Evolutionary conservation across 2,888 invertebrate genomes (phyloP), one percentile per base, ranked within the genome.

Genomic region (Microctonus brassicae): DNA sequence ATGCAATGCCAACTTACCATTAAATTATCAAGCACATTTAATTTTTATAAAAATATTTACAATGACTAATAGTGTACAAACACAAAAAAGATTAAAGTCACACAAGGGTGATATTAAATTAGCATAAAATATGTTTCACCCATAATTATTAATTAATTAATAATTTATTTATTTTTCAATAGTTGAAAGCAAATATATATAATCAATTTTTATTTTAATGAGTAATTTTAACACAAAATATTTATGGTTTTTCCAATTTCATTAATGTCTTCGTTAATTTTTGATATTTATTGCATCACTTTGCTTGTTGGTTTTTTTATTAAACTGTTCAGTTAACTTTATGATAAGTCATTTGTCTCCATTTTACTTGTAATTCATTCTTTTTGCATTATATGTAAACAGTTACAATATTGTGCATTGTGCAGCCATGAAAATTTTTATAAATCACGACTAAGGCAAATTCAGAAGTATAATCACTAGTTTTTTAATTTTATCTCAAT

Each of bases 101-200:
- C 24, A 10, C 2, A 24, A 58, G 5, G 17, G 7, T 5, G 9
- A 29, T 26, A 63, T n/a, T 20, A 29, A 29, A 29, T 47, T 20
- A 47, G 22, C 20, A 7, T 47, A 29, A 66, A 66, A 66, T 66
- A 64, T 64, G 17, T 66, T 66, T 66, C 66, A 66, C 66, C 66
- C 66, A 66, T 66, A 36, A 65, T 65, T 29, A 20, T n/a, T 36
- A 34, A 17, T 34, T 39, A 34, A 39, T 55, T 22, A 17, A 55
- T 6, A 6, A 57, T 36, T 11, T 13, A 3, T 13, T 13, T 39
- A 9, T 39, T 13, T n/a, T 39, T 39, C 6, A 3, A 2, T 13
- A n/a, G 4, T 13, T 39, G 3, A 11, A n/a, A n/a, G 39, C 13
- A n/a, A 39, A 4, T 10, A 7, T 20, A 55, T 13, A 13, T 13